Base-by-base conservation (phyloP, 2,888 invertebrate genomes). In the Lithodes maja region DNA sequence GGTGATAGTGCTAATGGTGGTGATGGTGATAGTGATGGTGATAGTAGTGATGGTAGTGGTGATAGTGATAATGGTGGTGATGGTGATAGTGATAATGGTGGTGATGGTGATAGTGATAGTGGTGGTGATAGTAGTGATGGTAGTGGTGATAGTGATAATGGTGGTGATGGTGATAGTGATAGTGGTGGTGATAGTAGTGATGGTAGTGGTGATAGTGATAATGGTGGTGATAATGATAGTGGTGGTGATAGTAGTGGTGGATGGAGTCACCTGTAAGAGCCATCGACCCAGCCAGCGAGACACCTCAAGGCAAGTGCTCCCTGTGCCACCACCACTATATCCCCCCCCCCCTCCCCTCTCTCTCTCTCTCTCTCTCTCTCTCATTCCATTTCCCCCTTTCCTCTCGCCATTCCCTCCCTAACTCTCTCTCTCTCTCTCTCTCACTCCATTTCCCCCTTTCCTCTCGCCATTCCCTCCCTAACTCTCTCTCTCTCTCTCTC, bases 311-410 rank as follows among this genome's bases (percentile, higher is more conserved):
- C 33, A 33, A 33, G 33, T 33, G 33, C 33, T 68, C 68, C 68
- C 68, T 68, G 0, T 74, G 15, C n/a, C 74, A 15, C 17, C 17
- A 74, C n/a, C 3, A n/a, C 15, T 17, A 7, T 17, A 3, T n/a
- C 74, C n/a, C 17, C n/a, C 74, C 0, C 17, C 3, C 17, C 3
- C 3, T 0, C 74, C n/a, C 3, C 74, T 1, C 74, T 1, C 74
- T 74, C 74, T 74, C 74, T 74, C 74, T 74, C 74, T 74, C 74
- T 74, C 74, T 74, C 74, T 74, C 74, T 74, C 74, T 74, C 74
- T 71, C 71, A 9, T n/a, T 71, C 71, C n/a, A 5, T 71, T n/a
- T 71, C 71, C n/a, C 71, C n/a, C 71, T 71, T 3, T n/a, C 71
- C 71, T 71, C 9, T 71, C 71, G 2, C 71, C n/a, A 3, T n/a